Conservation (phyloP, 2,113 vertebrate species). For the Nansenia antarctica region DNA sequence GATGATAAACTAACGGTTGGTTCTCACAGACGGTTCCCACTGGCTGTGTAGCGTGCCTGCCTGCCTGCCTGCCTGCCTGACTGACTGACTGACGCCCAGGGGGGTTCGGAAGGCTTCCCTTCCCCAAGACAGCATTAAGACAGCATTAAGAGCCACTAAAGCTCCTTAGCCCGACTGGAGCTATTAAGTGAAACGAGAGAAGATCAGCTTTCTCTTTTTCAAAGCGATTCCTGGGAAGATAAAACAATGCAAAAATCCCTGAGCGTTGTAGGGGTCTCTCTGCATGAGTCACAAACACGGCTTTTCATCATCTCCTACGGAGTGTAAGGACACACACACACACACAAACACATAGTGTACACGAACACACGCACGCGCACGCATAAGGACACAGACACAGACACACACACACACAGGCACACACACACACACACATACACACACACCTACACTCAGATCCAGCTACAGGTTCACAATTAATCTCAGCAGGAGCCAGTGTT, state of each 20-base stretch:
- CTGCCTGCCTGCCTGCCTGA: neutral
- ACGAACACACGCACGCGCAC: neutral
- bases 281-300: slow-evolving; percentile 10
- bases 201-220: slow-evolving; percentile 11
- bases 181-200: slow-evolving; percentile 49
- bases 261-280: neutral
- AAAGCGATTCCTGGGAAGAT: slow-evolving; percentile 30
- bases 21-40: slow-evolving; percentile 4
- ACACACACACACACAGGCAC: neutral
- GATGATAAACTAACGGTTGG: neutral
- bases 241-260: slow-evolving; percentile 37
- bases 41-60: slow-evolving; percentile 4
- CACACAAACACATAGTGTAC: neutral
- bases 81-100: slow-evolving; percentile 39
- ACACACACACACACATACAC: slow-evolving; percentile 2
- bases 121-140: slow-evolving; percentile 30
- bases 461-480: no score
- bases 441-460: neutral
- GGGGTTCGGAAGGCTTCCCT: no score
- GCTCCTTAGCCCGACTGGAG: slow-evolving; percentile 41
- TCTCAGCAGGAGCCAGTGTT: neutral
- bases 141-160: slow-evolving; percentile 49
- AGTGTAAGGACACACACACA: neutral
- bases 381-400: slow-evolving; percentile 1
- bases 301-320: no score